Base-by-base conservation (phyloP, 2,888 invertebrate genomes). In the Patella caerulea region DNA sequence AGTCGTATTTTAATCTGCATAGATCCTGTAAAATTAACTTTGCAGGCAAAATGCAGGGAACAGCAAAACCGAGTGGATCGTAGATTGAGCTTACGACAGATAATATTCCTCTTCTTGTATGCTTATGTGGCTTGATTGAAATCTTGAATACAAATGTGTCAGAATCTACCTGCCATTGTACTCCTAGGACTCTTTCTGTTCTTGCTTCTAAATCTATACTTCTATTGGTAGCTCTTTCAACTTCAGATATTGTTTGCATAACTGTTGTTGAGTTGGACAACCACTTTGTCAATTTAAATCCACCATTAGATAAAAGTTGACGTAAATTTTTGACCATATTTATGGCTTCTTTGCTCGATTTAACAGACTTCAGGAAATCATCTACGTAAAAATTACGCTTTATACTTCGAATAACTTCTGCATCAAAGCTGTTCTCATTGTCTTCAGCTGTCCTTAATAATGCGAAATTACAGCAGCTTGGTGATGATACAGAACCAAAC, bases 381-480 rank as follows among this genome's bases (percentile, higher is more conserved):
- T 80, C 80, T 0, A 78, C 78, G 34, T 82, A 82, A 55, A 82
- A 80, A 56, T 82, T 82, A 56, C 24, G 24, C 29, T 15, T 59
- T n/a, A 19, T 11, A n/a, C 24, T n/a, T 65, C n/a, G 4, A 65
- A 11, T 11, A 65, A 7, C 24, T 45, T 80, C 78, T 14, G 53
- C 45, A 4, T 74, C 52, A 34, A 59, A 69, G n/a, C 19, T 19
- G 3, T 29, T 15, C 14, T 74, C 11, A 17, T 65, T 29, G 19
- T 74, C 74, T n/a, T 59, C 9, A 3, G 74, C 59, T 7, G 52
- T 69, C 34, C 65, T 74, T 52, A 34, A 4, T 0, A 74, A 45
- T 2, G 74, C 74, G 5, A 65, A 59, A 69, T 74, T 74, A 17
- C 59, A 59, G 17, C 74, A 74, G 29, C 59, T 59, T 34, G 65